phyloP scores from a whole-genome alignment of 2,113 vertebrate species.

The Ammospiza nelsoni region DNA sequence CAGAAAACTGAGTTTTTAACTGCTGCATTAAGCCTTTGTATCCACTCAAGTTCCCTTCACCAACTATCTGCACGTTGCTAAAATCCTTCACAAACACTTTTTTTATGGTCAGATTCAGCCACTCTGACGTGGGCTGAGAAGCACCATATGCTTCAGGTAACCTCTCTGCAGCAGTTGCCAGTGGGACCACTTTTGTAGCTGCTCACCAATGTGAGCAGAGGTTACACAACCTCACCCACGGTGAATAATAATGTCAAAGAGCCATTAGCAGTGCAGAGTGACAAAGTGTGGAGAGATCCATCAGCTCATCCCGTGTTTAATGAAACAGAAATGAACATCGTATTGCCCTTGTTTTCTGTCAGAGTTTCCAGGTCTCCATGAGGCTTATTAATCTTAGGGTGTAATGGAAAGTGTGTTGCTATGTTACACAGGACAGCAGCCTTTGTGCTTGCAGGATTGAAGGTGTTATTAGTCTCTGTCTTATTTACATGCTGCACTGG shows the following conservation, averaged over 20 bases:
- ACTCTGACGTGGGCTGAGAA: constrained; percentile 12
- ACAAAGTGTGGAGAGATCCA: constrained; percentile 53
- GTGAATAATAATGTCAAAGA: constrained; percentile 49
- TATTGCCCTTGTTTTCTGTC: constrained; percentile 65
- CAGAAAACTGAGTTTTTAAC: background rate
- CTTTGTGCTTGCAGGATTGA: background rate
- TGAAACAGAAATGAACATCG: constrained; percentile 67
- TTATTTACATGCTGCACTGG: constrained; percentile 57
- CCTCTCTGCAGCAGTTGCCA: constrained; percentile 12
- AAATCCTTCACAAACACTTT: background rate
- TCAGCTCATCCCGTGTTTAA: constrained; percentile 62
- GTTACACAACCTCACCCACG: constrained; percentile 43
- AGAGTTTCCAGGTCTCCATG: constrained; percentile 29
- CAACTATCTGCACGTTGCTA: background rate
- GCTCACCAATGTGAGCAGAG: constrained; percentile 43
- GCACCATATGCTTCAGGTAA: constrained; percentile 43
- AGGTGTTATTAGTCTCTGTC: constrained; percentile 60
- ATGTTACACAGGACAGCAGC: constrained; percentile 24
- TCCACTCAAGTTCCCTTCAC: background rate
- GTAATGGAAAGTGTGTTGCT: constrained; percentile 66
- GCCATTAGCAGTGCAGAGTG: constrained; percentile 50
- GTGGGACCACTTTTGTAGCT: constrained; percentile 34
- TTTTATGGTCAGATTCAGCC: background rate
- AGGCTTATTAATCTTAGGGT: constrained; percentile 67
- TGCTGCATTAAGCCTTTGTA: background rate